Evolutionary conservation across 2,797 vertebrate species (phyloP), one percentile per base, ranked within the genome.

Genomic region (Aphelocoma californica): DNA sequence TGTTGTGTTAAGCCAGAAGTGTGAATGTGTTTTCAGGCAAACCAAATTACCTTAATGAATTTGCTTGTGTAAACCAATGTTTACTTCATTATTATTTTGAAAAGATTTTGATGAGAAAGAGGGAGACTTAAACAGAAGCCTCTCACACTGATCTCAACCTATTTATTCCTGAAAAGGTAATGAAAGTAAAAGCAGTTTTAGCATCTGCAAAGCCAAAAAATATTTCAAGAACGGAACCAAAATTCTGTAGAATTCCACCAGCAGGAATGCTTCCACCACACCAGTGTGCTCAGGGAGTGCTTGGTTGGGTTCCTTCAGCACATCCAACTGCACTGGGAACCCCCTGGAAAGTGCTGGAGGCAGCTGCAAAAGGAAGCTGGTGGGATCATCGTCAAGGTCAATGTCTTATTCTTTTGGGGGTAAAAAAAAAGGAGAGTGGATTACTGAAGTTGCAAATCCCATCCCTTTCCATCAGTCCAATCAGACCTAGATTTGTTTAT

Each of bases 401-500:
- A n/a, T 36, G 29, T 42, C 26, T 71, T 80, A 26, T 24, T 90
- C 54, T 90, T 87, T 64, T 5, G 17, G 7, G 21, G 31, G 34
- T 25, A 47, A 53, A 42, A 64, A 20, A 64, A 78, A 17, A 8
- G 1, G 5, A 24, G 45, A 53, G 36, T 8, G n/a, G 5, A 62
- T 44, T 51, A 47, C 54, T 54, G 38, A 81, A 38, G 26, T 16
- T 26, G 25, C 23, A 32, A 69, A 66, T 78, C 31, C 28, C 24
- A 8, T 2, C 7, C 32, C 57, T 56, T 36, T 69, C 36, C n/a
- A 83, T 23, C 64, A 62, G 32, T 58, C 73, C 90, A 65, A 9
- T 87, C 80, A 60, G n/a, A 38, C 7, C 5, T 62, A 32, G 20
- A 91, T 87, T 94, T 91, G 71, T 96, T 95, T 79, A 83, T 40